Evolutionary conservation across 2,113 vertebrate species (phyloP), one percentile per base, ranked within the genome.

Genomic region (Montifringilla adamsi): DNA sequence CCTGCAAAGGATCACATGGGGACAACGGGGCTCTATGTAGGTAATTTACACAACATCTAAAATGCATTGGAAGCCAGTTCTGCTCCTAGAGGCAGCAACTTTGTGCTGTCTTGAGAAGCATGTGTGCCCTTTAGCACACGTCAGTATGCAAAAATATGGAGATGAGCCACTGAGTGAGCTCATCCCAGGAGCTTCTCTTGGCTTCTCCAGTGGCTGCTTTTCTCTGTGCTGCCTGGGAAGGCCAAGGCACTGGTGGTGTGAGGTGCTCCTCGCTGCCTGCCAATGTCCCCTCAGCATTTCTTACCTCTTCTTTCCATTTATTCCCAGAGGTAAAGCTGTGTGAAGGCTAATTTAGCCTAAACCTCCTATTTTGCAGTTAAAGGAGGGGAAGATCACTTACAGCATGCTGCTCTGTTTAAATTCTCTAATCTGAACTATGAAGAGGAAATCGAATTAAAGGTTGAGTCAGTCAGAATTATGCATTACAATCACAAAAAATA

Each of bases 291-390:
- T 62, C 79, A 72, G 83, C 58, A 23, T 66, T 95, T 97, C 63
- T 79, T 50, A 76, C 58, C 77, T 47, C 46, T 84, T 76, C 63
- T 93, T 96, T 96, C 50, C 60, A 63, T 56, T 94, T 96, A 84
- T 74, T 92, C 73, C 93, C 77, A 77, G 43, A 53, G 33, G 93
- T 67, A 79, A 87, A 95, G 69, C 72, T 87, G 39, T 84, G 89
- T 89, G 93, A 93, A 94, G 97, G 81, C 60, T 80, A 33, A 55
- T 39, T 92, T 67, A 68, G 80, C 66, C 84, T 91, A 96, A 95
- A 60, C 91, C 74, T 94, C 44, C 59, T 72, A 11, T 78, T 91
- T 93, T 88, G 64, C 74, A 62, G 44, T 80, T 89, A 82, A 84
- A 94, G 64, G 78, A 66, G 37, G 76, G 60, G 84, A 89, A 95